Percentiles rank a stretch among this genome's conserved stretches.
Evolutionary conservation across 1,140 invertebrate genomes (phyloP).

Genomic region (Pollicipes pollicipes): DNA sequence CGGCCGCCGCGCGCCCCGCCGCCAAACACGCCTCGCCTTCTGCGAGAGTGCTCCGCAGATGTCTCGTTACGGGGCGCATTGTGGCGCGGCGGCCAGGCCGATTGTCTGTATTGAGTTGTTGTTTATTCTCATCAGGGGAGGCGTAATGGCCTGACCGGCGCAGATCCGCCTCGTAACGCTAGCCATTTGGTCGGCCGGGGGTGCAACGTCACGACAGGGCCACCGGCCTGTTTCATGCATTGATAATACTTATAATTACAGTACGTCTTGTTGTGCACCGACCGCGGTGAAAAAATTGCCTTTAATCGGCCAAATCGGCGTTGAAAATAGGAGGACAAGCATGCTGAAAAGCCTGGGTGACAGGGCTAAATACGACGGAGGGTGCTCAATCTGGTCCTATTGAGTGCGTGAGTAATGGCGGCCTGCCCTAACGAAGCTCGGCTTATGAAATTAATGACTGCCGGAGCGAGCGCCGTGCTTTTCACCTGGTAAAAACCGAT

Average conservation of each 20-base stretch:
- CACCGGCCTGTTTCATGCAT: neutral
- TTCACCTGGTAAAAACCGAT: neutral
- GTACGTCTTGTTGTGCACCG: neutral
- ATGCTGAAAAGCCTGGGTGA: neutral
- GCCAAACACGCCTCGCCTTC: too few relatives aligned
- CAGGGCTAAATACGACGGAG: neutral
- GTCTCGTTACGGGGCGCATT: neutral
- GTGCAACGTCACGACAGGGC: neutral
- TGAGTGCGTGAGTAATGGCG: neutral
- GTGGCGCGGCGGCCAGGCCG: neutral
- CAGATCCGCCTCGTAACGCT: neutral
- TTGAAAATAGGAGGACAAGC: neutral
- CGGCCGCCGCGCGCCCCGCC: too few relatives aligned
- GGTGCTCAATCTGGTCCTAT: neutral
- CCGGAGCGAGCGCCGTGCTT: neutral
- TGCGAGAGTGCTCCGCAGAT: too few relatives aligned
- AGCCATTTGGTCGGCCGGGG: neutral
- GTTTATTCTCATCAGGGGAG: neutral
- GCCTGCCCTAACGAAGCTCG: neutral
- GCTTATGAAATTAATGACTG: neutral
- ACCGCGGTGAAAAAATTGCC: neutral
- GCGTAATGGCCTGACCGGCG: too few relatives aligned
- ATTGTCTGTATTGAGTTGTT: neutral
- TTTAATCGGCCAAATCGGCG: neutral
- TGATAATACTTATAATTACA: neutral